Evolutionary conservation across 2,888 invertebrate species (phyloP).

Genomic region (Leptinotarsa peninsularis): DNA sequence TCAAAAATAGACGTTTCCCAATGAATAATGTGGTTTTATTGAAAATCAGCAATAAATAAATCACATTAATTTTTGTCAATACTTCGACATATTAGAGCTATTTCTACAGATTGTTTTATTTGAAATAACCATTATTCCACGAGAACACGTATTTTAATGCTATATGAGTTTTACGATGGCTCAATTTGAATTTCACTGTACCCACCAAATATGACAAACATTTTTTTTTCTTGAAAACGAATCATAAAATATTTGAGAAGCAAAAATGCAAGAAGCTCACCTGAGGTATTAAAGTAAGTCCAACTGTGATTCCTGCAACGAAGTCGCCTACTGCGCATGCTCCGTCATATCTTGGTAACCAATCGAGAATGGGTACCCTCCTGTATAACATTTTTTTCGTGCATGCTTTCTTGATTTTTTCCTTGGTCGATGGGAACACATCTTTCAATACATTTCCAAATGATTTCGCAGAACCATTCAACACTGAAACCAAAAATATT

Average conservation of each 20-base stretch:
- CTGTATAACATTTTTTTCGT: slow-evolving; percentile 81
- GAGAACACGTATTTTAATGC: too few relatives aligned
- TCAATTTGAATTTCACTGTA: too few relatives aligned
- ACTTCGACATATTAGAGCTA: too few relatives aligned
- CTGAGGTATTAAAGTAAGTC: slow-evolving; percentile 92
- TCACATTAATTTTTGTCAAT: too few relatives aligned
- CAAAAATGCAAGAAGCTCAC: slow-evolving; percentile 55
- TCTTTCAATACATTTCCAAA: slow-evolving; percentile 48
- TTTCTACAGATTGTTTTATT: too few relatives aligned
- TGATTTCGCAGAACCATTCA: slow-evolving; percentile 60
- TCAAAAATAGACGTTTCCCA: too few relatives aligned
- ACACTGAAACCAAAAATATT: slow-evolving; percentile 26
- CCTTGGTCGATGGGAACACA: slow-evolving; percentile 63
- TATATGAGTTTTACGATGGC: too few relatives aligned
- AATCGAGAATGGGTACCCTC: slow-evolving; percentile 78
- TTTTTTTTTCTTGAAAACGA: too few relatives aligned
- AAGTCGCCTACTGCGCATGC: slow-evolving; percentile 84
- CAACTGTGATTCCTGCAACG: slow-evolving; percentile 87
- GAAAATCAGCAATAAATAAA: too few relatives aligned
- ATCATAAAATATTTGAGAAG: background rate
- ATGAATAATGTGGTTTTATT: too few relatives aligned
- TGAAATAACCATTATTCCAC: too few relatives aligned
- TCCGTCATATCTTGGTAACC: slow-evolving; percentile 82
- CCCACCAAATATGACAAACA: too few relatives aligned
- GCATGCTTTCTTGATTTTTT: slow-evolving; percentile 68